Percentiles rank a stretch among this genome's conserved stretches.
These are phyloP conservation scores for Cotesia typhae DNA, from an alignment of 1,140 invertebrate species.

Conservation along the genomic window DNA sequence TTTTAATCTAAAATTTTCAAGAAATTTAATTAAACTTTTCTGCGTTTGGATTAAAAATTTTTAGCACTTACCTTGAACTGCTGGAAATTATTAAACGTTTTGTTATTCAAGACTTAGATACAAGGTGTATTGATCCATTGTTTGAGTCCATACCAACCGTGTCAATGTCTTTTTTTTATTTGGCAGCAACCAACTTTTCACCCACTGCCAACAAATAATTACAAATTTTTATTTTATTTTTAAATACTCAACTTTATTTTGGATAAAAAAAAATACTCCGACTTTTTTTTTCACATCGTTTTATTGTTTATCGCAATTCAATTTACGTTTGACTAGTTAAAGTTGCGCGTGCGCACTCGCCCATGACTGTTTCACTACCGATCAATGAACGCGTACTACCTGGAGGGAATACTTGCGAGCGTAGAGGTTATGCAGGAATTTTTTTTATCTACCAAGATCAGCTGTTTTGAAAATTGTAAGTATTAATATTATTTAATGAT, in stretches of 20 bases:
- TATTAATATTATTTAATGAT: too few relatives aligned
- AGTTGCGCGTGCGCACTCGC: slow-evolving; percentile 17
- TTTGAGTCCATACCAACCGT: slow-evolving; percentile 41
- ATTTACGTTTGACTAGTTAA: not conserved
- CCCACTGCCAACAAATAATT: not conserved
- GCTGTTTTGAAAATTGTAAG: too few relatives aligned
- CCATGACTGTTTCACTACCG: not conserved
- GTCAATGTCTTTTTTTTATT: not conserved
- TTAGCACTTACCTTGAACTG: too few relatives aligned
- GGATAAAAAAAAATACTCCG: too few relatives aligned
- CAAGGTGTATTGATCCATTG: slow-evolving; percentile 60
- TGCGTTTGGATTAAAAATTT: too few relatives aligned
- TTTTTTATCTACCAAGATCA: too few relatives aligned
- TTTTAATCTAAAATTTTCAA: slow-evolving; percentile 47
- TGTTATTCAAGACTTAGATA: slow-evolving; percentile 9
- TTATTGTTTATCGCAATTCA: slow-evolving; percentile 7
- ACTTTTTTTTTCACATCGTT: not conserved
- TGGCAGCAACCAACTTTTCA: not conserved
- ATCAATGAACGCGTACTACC: too few relatives aligned
- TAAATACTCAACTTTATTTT: too few relatives aligned
- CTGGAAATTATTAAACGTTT: slow-evolving; percentile 43
- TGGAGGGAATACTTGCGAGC: too few relatives aligned
- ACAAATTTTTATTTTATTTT: too few relatives aligned
- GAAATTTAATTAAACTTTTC: too few relatives aligned
- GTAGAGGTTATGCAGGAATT: too few relatives aligned